These are phyloP conservation scores for Fregetta grallaria DNA, from an alignment of 2,113 vertebrate genomes.

Conservation along the genomic window DNA sequence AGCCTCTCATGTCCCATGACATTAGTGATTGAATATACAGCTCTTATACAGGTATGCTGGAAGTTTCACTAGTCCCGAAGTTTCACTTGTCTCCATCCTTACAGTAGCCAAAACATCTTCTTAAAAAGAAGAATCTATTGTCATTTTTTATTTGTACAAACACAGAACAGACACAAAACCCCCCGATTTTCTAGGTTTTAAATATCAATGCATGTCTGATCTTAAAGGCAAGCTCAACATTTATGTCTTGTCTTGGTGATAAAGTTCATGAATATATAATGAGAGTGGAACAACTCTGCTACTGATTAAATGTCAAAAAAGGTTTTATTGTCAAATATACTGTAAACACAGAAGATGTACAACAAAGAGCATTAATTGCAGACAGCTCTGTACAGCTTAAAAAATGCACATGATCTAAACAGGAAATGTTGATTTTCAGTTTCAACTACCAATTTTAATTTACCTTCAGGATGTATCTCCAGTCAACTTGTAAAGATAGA, in stretches of 20 bases:
- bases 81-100: not conserved
- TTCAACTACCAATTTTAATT: slow-evolving; percentile 19
- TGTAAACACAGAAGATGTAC: slow-evolving; percentile 51
- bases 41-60: not conserved
- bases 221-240: slow-evolving; percentile 44
- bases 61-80: not conserved
- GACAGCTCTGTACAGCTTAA: slow-evolving; percentile 3
- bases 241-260: slow-evolving; percentile 57
- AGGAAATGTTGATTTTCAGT: slow-evolving; percentile 17
- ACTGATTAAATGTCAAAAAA: slow-evolving; percentile 68
- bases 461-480: not conserved
- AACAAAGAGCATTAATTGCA: slow-evolving; percentile 57
- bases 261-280: slow-evolving; percentile 66
- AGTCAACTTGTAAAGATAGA: not conserved
- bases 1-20: not conserved
- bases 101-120: not conserved
- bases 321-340: slow-evolving; percentile 61
- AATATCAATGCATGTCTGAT: slow-evolving; percentile 6
- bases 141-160: not conserved
- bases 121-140: not conserved
- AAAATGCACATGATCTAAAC: not conserved
- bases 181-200: not conserved
- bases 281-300: slow-evolving; percentile 49
- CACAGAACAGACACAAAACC: not conserved
- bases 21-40: not conserved